Conservation (phyloP, 1,140 invertebrate species). For the Drosophila virilis region DNA sequence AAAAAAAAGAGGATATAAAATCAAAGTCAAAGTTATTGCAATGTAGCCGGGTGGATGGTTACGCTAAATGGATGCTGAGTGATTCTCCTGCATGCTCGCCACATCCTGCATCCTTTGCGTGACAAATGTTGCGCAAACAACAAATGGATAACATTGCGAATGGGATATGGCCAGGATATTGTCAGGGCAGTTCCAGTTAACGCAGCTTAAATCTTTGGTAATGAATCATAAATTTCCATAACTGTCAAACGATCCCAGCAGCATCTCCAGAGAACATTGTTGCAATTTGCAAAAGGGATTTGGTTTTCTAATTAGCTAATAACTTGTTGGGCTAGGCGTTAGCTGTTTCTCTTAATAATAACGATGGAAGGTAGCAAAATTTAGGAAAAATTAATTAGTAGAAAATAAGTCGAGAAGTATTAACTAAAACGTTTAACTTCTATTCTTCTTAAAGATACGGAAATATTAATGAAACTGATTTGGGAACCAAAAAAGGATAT, state of each 20-base stretch:
- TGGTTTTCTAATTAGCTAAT: slow-evolving; percentile 59
- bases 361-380: neutral
- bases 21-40: slow-evolving; percentile 68
- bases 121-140: slow-evolving; percentile 83
- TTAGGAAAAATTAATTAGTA: no score
- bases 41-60: slow-evolving; percentile 60
- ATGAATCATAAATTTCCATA: slow-evolving; percentile 83
- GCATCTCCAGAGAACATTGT: slow-evolving; percentile 42
- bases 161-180: slow-evolving; percentile 18
- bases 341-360: neutral
- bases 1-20: slow-evolving; percentile 61
- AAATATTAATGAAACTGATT: no score
- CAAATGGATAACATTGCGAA: slow-evolving; percentile 73
- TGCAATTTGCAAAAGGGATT: slow-evolving; percentile 55
- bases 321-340: neutral
- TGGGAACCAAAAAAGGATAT: no score
- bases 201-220: slow-evolving; percentile 43
- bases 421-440: no score
- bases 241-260: slow-evolving; percentile 65
- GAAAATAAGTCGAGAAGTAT: no score
- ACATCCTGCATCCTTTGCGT: slow-evolving; percentile 52
- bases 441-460: no score
- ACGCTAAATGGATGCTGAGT: slow-evolving; percentile 45
- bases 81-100: slow-evolving; percentile 39
- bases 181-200: slow-evolving; percentile 19